These are phyloP conservation scores for Anneissia japonica DNA, from an alignment of 35 echinoderm and acorn worm species.

Conservation along the genomic window DNA sequence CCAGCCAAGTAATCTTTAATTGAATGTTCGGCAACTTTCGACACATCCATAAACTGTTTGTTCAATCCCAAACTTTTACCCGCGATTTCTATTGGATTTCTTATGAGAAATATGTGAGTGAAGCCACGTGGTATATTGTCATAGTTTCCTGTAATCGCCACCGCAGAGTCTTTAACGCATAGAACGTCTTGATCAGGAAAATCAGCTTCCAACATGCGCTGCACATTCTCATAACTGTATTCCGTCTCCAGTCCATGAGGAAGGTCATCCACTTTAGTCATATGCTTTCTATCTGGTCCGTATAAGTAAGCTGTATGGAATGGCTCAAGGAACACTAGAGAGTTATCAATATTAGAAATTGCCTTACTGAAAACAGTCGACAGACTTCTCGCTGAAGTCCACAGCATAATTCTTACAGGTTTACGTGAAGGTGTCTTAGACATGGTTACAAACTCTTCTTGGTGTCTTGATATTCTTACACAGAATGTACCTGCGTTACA, in stretches of 20 bases:
- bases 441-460: no score
- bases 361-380: constrained; percentile 55
- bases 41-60: background rate
- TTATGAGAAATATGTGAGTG: constrained; percentile 69
- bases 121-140: constrained; percentile 66
- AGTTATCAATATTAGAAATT: constrained; percentile 14
- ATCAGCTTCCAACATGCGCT: constrained; percentile 53
- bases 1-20: background rate
- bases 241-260: constrained; percentile 9
- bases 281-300: constrained; percentile 45
- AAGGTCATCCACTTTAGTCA: background rate
- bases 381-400: constrained; percentile 53
- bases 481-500: no score
- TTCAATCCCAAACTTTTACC: background rate
- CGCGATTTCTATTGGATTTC: constrained; percentile 20
- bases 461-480: no score
- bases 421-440: background rate
- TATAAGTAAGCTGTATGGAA: constrained; percentile 50
- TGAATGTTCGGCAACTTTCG: background rate
- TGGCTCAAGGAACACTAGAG: constrained; percentile 62
- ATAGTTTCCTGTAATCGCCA: constrained; percentile 28
- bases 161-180: constrained; percentile 51
- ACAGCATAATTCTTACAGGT: constrained; percentile 55
- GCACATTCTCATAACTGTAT: constrained; percentile 41
- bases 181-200: constrained; percentile 50